Percentiles rank a stretch among this genome's conserved stretches.
Evolutionary conservation across 2,888 invertebrate species (phyloP).

Genomic region (Drosophila bunnanda): DNA sequence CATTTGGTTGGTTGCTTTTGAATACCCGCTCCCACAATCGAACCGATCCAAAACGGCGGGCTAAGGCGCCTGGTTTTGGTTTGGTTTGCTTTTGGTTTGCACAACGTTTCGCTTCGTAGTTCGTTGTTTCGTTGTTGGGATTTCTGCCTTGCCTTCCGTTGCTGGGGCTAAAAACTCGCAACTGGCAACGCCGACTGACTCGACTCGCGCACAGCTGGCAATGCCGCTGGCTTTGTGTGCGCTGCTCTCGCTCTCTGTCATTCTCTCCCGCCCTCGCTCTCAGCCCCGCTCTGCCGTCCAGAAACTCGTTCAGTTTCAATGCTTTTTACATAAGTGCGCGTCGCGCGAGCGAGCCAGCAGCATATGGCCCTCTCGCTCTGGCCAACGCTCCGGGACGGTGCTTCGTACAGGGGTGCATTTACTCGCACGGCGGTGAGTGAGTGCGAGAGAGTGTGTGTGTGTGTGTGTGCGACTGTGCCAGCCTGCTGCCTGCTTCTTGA

Average conservation of each 20-base stretch:
- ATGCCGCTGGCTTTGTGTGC: slow-evolving; percentile 45
- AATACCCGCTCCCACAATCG: slow-evolving; percentile 47
- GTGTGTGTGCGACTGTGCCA: slow-evolving; percentile 27
- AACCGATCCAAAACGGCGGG: slow-evolving; percentile 28
- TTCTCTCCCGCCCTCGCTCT: slow-evolving; percentile 5
- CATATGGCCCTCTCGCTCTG: slow-evolving; percentile 17
- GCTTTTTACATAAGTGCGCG: slow-evolving; percentile 76
- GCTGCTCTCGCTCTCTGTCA: slow-evolving; percentile 56
- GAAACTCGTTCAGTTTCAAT: slow-evolving; percentile 78
- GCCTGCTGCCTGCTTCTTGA: slow-evolving; percentile 80
- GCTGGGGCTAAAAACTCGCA: slow-evolving; percentile 61
- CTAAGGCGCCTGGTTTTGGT: slow-evolving; percentile 35
- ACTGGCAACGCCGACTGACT: slow-evolving; percentile 44
- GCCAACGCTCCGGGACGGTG: slow-evolving; percentile 15
- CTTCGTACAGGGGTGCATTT: slow-evolving; percentile 72
- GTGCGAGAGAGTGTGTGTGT: slow-evolving; percentile 1
- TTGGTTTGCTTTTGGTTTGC: slow-evolving; percentile 38
- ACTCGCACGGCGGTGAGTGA: slow-evolving; percentile 51
- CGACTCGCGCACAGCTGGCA: slow-evolving; percentile 62
- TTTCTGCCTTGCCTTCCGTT: slow-evolving; percentile 38
- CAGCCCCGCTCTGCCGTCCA: slow-evolving; percentile 48
- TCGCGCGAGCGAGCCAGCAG: slow-evolving; percentile 38
- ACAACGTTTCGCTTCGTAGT: slow-evolving; percentile 65
- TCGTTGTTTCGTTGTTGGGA: slow-evolving; percentile 39
- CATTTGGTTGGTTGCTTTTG: slow-evolving; percentile 22